Conservation (phyloP, 1,140 invertebrate species). For the Caenorhabditis remanei region DNA sequence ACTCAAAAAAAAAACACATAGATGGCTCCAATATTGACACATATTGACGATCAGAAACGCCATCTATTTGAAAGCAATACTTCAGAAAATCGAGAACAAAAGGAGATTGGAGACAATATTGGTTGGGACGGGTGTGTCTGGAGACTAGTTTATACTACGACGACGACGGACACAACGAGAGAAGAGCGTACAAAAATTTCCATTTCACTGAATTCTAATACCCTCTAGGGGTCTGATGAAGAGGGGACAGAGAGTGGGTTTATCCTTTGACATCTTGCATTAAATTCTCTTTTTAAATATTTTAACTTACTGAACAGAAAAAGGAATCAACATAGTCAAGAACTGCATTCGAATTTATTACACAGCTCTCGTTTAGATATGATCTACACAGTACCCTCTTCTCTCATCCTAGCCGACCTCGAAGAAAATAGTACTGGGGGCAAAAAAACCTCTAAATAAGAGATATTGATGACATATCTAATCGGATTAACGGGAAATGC, state of each 20-base stretch:
- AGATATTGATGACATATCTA: neutral
- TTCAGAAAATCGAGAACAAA: neutral
- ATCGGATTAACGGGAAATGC: neutral
- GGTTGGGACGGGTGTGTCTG: neutral
- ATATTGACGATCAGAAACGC: no score
- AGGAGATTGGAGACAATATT: neutral
- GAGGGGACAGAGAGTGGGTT: no score
- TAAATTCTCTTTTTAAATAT: neutral
- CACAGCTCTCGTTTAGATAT: no score
- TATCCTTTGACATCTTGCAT: neutral
- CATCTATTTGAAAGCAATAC: no score
- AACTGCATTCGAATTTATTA: no score
- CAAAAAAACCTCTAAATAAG: neutral
- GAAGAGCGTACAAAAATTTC: conserved; percentile 22
- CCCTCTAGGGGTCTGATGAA: conserved; percentile 2
- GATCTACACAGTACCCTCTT: no score
- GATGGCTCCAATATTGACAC: no score
- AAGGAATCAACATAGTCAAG: no score
- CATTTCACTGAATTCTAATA: conserved; percentile 39
- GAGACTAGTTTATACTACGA: neutral
- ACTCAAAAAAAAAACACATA: no score
- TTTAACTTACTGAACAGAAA: neutral
- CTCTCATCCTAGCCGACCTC: no score
- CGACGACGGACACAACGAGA: neutral
- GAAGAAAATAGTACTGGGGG: no score